Percentiles rank a stretch among this genome's conserved stretches.
Conservation (phyloP, 2,888 invertebrate species). For the Drosophila monieri region DNA sequence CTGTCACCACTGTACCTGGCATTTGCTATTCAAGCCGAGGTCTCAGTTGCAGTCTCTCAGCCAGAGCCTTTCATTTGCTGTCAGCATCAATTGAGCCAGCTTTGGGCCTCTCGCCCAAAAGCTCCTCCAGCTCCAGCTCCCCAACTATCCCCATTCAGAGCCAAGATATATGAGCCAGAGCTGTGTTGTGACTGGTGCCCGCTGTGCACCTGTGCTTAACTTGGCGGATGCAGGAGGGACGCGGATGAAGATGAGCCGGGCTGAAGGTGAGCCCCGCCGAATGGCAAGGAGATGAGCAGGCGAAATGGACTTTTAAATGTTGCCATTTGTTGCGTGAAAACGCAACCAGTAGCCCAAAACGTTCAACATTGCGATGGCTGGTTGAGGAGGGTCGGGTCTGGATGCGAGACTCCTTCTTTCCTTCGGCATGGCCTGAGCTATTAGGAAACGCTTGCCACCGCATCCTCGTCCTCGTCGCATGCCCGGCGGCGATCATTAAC, state of each 20-base stretch:
- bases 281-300: constrained; percentile 56
- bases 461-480: constrained; percentile 21
- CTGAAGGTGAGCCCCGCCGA: constrained; percentile 18
- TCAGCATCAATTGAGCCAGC: constrained; percentile 77
- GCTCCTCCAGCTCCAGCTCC: not conserved
- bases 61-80: constrained; percentile 74
- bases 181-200: constrained; percentile 72
- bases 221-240: constrained; percentile 25
- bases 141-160: constrained; percentile 27
- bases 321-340: constrained; percentile 79
- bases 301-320: constrained; percentile 81
- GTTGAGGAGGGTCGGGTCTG: constrained; percentile 26
- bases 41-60: constrained; percentile 40
- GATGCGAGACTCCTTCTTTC: constrained; percentile 15
- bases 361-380: constrained; percentile 46
- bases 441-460: constrained; percentile 50
- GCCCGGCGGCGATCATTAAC: constrained; percentile 65
- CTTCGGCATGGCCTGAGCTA: constrained; percentile 36
- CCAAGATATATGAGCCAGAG: constrained; percentile 70
- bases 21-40: constrained; percentile 23
- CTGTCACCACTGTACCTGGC: constrained; percentile 20
- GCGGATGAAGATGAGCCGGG: constrained; percentile 30
- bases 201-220: constrained; percentile 77
- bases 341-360: constrained; percentile 65
- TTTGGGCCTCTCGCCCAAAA: constrained; percentile 10